Evolutionary conservation across 2,888 invertebrate genomes (phyloP).

Genomic region (Serripes groenlandicus): DNA sequence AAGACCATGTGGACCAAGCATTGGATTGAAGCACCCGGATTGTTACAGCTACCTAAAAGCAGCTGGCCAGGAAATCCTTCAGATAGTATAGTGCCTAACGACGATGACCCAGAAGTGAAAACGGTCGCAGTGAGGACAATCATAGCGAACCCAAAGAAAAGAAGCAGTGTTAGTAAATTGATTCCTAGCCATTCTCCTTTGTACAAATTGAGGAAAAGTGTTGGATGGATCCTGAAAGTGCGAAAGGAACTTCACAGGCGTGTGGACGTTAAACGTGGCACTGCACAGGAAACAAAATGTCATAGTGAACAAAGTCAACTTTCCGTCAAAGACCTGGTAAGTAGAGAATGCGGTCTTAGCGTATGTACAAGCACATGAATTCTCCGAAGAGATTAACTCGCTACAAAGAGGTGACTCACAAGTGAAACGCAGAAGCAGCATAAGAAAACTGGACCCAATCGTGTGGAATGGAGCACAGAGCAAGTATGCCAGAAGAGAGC

Average conservation of each 20-base stretch:
- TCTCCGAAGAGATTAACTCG: too few species aligned
- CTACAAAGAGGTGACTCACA: too few species aligned
- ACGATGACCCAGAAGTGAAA: neutral
- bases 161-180: neutral
- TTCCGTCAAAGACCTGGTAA: neutral
- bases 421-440: constrained; percentile 1
- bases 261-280: too few species aligned
- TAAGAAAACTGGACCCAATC: constrained; percentile 35
- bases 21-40: constrained; percentile 22
- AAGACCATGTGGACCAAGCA: neutral
- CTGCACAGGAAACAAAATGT: neutral
- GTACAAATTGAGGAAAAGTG: constrained; percentile 10
- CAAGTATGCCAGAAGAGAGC: neutral
- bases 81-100: neutral
- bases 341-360: constrained; percentile 10
- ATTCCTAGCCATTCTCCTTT: constrained; percentile 5
- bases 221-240: constrained; percentile 23
- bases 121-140: neutral
- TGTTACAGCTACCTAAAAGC: neutral
- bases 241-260: constrained; percentile 1
- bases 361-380: constrained; percentile 16
- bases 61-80: neutral
- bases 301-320: neutral
- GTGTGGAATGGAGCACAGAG: neutral
- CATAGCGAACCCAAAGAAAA: neutral